phyloP scores from a whole-genome alignment of 2,888 invertebrate genomes.

The Monochamus alternatus region DNA sequence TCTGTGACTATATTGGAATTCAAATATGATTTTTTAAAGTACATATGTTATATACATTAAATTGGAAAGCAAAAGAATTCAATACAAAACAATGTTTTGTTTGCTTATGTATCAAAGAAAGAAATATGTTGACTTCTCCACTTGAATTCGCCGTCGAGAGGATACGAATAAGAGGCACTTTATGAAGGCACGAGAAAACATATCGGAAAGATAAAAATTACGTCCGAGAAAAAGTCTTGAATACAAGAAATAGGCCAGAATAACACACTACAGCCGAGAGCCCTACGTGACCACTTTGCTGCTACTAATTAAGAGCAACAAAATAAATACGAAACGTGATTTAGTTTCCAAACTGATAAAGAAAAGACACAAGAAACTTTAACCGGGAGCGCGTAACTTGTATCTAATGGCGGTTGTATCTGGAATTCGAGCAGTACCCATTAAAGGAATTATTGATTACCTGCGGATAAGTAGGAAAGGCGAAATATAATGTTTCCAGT shows the following conservation, averaged over 20 bases:
- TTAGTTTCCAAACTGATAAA: slow-evolving; percentile 8
- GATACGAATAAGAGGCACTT: background rate
- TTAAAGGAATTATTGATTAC: background rate
- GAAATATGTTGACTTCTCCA: background rate
- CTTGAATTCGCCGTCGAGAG: background rate
- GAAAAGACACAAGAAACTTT: background rate
- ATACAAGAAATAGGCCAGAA: background rate
- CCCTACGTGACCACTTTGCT: slow-evolving; percentile 5
- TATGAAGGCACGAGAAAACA: background rate
- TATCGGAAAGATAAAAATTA: background rate
- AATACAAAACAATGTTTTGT: too few relatives aligned
- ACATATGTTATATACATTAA: too few relatives aligned
- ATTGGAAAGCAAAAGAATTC: too few relatives aligned
- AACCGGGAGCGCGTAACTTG: background rate
- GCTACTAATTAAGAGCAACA: slow-evolving; percentile 15
- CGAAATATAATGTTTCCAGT: background rate
- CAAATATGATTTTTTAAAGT: too few relatives aligned
- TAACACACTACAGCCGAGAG: background rate
- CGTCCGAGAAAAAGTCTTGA: background rate
- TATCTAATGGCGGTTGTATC: background rate
- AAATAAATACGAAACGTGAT: slow-evolving; percentile 13
- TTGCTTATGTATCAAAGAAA: too few relatives aligned
- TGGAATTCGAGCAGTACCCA: background rate
- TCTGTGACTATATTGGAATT: too few relatives aligned
- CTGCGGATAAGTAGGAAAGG: background rate